Conservation (phyloP, 2,797 vertebrate genomes). For the Steatocranus sp. region DNA sequence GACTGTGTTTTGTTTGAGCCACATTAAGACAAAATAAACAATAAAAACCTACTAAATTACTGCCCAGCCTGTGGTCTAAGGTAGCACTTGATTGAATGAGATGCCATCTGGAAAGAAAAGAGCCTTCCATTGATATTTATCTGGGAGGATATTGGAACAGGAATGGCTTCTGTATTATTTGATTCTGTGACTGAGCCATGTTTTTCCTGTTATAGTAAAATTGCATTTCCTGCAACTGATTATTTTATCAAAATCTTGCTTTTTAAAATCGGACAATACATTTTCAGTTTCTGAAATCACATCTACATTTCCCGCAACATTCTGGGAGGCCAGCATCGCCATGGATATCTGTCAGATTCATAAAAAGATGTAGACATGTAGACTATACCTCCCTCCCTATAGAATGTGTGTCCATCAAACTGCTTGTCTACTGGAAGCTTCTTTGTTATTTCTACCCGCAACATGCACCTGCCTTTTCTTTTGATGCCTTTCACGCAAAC, state of each 20-base stretch:
- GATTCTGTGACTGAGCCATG: constrained; percentile 42
- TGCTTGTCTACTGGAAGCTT: not conserved
- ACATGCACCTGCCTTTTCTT: not conserved
- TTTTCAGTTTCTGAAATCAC: not conserved
- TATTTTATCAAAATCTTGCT: not conserved
- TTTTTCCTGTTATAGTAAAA: constrained; percentile 28
- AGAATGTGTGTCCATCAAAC: not conserved
- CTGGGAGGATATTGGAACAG: constrained; percentile 48
- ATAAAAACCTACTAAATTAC: constrained; percentile 1
- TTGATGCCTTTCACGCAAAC: not conserved
- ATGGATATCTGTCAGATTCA: not conserved
- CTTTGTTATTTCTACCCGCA: not conserved
- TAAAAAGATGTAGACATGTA: not conserved
- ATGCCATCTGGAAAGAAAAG: constrained; percentile 18
- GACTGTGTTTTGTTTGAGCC: not conserved
- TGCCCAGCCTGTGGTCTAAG: constrained; percentile 16
- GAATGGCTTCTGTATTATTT: constrained; percentile 46
- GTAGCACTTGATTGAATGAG: constrained; percentile 45
- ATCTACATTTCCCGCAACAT: not conserved
- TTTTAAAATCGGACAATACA: not conserved
- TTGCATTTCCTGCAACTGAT: constrained; percentile 46
- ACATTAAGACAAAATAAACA: constrained; percentile 30
- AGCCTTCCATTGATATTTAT: constrained; percentile 47
- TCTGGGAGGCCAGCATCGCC: not conserved
- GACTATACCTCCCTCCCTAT: not conserved